phyloP scores from a whole-genome alignment of 2,113 vertebrate genomes.

The Hippocampus comes region DNA sequence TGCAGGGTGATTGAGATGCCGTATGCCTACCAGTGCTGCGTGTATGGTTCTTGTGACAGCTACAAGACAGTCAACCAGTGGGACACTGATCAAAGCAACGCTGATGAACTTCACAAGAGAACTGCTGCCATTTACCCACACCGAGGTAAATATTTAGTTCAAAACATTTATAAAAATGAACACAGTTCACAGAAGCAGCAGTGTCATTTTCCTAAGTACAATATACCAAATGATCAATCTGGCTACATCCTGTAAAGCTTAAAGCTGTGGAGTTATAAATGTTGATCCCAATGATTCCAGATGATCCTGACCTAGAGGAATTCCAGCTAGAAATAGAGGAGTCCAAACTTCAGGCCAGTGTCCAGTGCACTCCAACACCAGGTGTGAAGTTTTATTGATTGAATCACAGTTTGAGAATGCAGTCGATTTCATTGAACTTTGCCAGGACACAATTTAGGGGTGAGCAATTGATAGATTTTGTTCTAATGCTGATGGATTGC shows the following conservation, averaged over 20 bases:
- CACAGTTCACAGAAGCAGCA: neutral
- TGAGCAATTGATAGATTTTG: neutral
- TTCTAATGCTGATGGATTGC: neutral
- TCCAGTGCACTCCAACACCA: constrained; percentile 87
- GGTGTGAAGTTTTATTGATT: constrained; percentile 63
- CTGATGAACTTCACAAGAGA: constrained; percentile 80
- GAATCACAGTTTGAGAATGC: neutral
- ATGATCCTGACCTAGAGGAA: constrained; percentile 87
- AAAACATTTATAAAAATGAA: neutral
- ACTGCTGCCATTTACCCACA: constrained; percentile 75
- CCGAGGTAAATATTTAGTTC: constrained; percentile 34
- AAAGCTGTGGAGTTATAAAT: neutral
- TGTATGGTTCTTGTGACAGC: constrained; percentile 80
- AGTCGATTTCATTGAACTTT: neutral
- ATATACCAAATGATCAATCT: neutral
- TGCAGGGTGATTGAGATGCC: constrained; percentile 89
- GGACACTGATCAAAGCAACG: constrained; percentile 75
- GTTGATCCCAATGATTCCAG: constrained; percentile 60
- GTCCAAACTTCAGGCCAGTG: constrained; percentile 79
- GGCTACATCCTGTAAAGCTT: neutral
- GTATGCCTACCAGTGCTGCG: constrained; percentile 92
- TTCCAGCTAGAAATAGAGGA: constrained; percentile 85
- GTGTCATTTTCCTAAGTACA: neutral
- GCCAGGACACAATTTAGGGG: neutral
- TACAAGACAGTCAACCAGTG: constrained; percentile 76